Percentiles rank a stretch among this genome's conserved stretches.
Conservation (phyloP, 64 coral and sea anemone species). For the Stichodactyla mertensii region DNA sequence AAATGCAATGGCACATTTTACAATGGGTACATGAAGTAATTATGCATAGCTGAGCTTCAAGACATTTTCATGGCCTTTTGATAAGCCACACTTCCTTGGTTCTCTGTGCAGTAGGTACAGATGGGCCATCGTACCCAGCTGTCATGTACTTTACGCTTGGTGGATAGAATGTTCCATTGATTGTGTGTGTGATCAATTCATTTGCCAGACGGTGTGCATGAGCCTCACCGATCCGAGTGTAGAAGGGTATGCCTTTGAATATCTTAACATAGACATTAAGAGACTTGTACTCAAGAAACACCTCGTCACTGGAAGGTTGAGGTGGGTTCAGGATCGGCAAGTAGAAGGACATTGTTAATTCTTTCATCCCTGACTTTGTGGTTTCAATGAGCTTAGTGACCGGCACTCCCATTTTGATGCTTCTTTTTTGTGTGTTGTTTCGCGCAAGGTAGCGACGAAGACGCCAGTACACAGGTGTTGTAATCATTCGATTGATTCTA, state of each 20-base stretch:
- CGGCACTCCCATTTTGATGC: not conserved
- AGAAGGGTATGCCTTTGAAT: not conserved
- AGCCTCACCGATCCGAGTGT: not conserved
- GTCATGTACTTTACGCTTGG: not conserved
- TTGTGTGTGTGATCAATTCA: not conserved
- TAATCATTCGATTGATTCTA: not conserved
- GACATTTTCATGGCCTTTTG: not conserved
- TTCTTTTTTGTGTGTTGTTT: not conserved
- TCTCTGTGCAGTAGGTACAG: not conserved
- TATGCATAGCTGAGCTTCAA: too few species aligned
- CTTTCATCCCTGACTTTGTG: not conserved
- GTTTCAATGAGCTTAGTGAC: not conserved
- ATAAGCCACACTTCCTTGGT: slow-evolving; percentile 3
- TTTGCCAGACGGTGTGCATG: not conserved
- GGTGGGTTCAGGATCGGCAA: not conserved
- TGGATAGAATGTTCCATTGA: not conserved
- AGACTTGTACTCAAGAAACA: not conserved
- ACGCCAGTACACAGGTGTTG: not conserved
- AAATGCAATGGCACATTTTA: too few species aligned
- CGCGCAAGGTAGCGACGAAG: not conserved
- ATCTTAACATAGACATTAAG: not conserved
- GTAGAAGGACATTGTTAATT: not conserved
- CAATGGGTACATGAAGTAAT: too few species aligned
- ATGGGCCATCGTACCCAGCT: not conserved
- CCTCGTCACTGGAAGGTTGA: not conserved